Conservation (phyloP, 2,888 invertebrate species). For the Argyra leucocephala region DNA sequence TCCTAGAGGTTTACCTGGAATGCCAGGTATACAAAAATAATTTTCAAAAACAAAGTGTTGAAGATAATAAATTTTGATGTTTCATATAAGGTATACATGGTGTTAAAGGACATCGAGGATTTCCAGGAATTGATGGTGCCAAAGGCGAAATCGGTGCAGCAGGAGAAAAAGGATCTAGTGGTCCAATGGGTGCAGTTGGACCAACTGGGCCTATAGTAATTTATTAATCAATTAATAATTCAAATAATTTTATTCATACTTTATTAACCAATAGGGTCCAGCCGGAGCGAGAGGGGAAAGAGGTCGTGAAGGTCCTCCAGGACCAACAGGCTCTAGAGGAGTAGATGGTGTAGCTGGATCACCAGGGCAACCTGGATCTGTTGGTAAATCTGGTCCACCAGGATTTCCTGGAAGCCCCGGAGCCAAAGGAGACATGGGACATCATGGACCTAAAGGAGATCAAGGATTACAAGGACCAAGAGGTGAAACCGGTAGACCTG, state of each 20-base stretch:
- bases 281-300: conserved; percentile 73
- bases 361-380: conserved; percentile 55
- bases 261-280: conserved; percentile 54
- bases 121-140: conserved; percentile 65
- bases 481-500: conserved; percentile 72
- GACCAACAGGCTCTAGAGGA: conserved; percentile 66
- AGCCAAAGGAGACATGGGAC: conserved; percentile 69
- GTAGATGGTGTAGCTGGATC: conserved; percentile 69
- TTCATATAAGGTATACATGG: conserved; percentile 67
- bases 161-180: conserved; percentile 68
- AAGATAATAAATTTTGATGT: conserved; percentile 58
- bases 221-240: neutral
- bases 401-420: conserved; percentile 76
- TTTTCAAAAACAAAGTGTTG: conserved; percentile 58
- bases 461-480: conserved; percentile 72
- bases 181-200: conserved; percentile 63
- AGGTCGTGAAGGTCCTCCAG: conserved; percentile 73
- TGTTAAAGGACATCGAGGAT: conserved; percentile 73
- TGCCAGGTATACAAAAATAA: conserved; percentile 50
- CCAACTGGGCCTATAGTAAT: conserved; percentile 49
- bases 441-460: conserved; percentile 66
- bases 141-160: conserved; percentile 69
- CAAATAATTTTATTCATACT: neutral
- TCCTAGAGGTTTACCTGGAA: conserved; percentile 59
- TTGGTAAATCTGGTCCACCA: conserved; percentile 74